Evolutionary conservation across 2,113 vertebrate species (phyloP), one percentile per base, ranked within the genome.

Genomic region (Spilogale gracilis): DNA sequence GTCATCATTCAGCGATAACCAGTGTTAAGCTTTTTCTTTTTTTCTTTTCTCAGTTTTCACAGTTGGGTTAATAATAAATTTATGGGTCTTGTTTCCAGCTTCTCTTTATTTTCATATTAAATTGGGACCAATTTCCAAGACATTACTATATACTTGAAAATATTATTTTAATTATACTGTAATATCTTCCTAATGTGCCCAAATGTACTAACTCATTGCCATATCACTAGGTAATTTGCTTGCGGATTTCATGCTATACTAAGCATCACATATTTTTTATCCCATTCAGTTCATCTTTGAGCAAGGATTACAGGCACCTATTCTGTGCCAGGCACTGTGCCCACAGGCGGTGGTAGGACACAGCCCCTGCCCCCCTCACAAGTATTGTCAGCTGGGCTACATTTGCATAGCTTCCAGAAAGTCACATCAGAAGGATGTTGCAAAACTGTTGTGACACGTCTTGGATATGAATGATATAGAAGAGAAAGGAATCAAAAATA

Each of bases 131-230:
- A 27, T 91, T 93, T 97, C 48, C 45, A 78, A 91, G n/a, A 60
- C 80, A 91, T 79, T 96, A 96, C 32, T 85, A 74, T 27, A 54
- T 25, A 78, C n/a, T 95, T 91, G 56, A 79, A 94, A 89, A 81
- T 91, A 48, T 81, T 74, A 60, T 76, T 93, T 96, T 85, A 71
- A 94, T 92, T 58, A 71, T 76, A 30, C 12, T 78, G 21, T 69
- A 93, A 50, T 89, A 84, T 89, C 30, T 78, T 89, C 71, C 61
- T 69, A 84, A 88, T 84, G 30, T 65, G 16, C 21, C 76, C 56
- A 79, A 88, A 69, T 87, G 48, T 91, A 76, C 18, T 87, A 86
- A 61, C 6, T 63, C 32, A 45, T 45, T 93, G 10, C 4, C 2
- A 23, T 69, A 56, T 61, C 86, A 87, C 11, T 96, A 69, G 54